Percentiles rank a stretch among this genome's conserved stretches.
Evolutionary conservation across 1,140 invertebrate genomes (phyloP).

Genomic region (Papilio aristodemus): DNA sequence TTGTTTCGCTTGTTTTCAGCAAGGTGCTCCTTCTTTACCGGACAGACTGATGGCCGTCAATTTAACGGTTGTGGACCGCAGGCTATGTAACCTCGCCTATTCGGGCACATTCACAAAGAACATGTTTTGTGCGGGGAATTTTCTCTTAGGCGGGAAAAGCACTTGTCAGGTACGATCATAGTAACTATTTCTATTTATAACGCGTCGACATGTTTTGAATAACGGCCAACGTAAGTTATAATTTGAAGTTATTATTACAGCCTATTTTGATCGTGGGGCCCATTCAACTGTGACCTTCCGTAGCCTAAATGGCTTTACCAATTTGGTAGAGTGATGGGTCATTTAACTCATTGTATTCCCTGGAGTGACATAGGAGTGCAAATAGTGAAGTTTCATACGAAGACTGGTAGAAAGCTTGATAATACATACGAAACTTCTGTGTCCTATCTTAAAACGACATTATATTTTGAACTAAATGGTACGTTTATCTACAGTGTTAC

Average conservation of each 20-base stretch:
- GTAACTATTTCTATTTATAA: not conserved
- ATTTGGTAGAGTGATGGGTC: too few relatives aligned
- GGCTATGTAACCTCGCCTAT: constrained; percentile 40
- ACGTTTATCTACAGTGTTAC: not conserved
- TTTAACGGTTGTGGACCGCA: constrained; percentile 53
- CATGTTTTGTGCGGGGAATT: constrained; percentile 73
- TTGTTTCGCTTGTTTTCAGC: not conserved
- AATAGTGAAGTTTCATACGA: too few relatives aligned
- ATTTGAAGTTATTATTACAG: too few relatives aligned
- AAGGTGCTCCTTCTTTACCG: constrained; percentile 58
- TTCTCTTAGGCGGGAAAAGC: constrained; percentile 65
- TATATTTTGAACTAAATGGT: not conserved
- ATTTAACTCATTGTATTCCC: too few relatives aligned
- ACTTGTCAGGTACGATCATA: constrained; percentile 77
- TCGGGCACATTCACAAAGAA: constrained; percentile 54
- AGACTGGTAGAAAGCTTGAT: too few relatives aligned
- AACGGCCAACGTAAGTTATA: too few relatives aligned
- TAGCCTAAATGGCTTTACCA: too few relatives aligned
- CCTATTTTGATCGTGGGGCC: too few relatives aligned
- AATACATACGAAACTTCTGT: too few relatives aligned
- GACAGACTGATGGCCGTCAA: constrained; percentile 62
- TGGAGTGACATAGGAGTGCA: too few relatives aligned
- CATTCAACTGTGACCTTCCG: too few relatives aligned
- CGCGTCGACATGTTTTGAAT: not conserved
- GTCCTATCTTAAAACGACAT: not conserved